phyloP scores from a whole-genome alignment of 2,797 vertebrate genomes.

The Macrochelys suwanniensis region DNA sequence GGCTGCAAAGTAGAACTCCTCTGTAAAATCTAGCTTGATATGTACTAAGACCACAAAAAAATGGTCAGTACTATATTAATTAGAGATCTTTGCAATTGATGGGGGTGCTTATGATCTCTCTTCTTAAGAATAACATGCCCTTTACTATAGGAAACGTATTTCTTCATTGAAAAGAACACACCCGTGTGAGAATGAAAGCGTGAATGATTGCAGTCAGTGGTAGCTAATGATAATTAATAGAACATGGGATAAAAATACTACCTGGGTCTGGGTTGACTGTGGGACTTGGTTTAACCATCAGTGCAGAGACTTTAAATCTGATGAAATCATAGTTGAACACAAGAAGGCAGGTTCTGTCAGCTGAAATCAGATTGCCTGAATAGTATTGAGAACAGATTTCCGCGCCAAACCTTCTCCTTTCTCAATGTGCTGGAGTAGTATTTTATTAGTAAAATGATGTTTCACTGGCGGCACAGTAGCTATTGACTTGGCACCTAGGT shows the following conservation, averaged over 20 bases:
- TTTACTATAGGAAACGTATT: not conserved
- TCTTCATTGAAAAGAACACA: not conserved
- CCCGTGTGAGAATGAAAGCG: not conserved
- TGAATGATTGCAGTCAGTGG: not conserved
- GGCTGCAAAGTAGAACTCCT: not conserved
- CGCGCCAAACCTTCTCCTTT: not conserved
- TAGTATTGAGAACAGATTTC: not conserved
- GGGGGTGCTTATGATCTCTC: not conserved
- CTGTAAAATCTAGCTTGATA: not conserved
- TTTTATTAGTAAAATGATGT: not conserved
- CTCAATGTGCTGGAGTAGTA: not conserved
- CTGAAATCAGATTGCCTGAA: not conserved
- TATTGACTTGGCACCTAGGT: not conserved
- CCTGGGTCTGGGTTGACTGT: not conserved
- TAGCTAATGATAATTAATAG: not conserved
- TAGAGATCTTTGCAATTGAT: not conserved
- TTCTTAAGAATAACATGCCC: accelerated
- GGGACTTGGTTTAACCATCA: not conserved
- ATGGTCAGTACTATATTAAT: not conserved
- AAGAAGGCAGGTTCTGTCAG: not conserved
- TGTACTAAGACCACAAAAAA: not conserved
- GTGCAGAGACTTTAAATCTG: not conserved
- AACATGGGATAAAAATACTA: not conserved
- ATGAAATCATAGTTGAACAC: not conserved
- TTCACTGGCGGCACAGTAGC: not conserved